These are phyloP conservation scores for Drosophila tani DNA, from an alignment of 1,140 invertebrate species.

Conservation along the genomic window DNA sequence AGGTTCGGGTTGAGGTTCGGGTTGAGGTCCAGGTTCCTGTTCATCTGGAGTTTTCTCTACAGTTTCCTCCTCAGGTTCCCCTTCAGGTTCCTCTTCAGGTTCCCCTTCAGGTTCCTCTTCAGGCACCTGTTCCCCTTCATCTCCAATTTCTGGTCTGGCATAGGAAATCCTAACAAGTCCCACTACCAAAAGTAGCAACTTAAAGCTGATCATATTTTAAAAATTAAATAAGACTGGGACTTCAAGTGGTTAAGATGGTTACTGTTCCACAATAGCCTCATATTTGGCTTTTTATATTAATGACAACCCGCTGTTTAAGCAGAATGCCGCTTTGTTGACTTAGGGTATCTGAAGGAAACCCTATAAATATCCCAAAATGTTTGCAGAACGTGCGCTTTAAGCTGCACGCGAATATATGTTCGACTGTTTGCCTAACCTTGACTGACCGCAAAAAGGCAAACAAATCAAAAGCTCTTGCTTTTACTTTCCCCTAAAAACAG, in stretches of 20 bases:
- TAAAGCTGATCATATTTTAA: conserved; percentile 10
- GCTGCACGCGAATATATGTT: conserved; percentile 19
- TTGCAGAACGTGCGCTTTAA: conserved; percentile 31
- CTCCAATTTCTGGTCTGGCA: background rate
- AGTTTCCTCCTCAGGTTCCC: no score
- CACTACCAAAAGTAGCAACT: conserved; percentile 6
- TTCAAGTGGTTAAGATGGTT: background rate
- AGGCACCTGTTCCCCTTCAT: background rate
- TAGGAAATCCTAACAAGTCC: background rate
- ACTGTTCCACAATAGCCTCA: background rate
- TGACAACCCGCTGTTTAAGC: conserved; percentile 3
- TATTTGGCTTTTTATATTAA: conserved; percentile 17
- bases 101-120: background rate
- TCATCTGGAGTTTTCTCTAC: no score
- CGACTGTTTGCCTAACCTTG: conserved; percentile 28
- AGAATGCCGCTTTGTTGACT: conserved; percentile 7
- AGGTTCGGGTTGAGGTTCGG: background rate
- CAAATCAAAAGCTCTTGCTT: background rate
- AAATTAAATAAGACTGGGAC: background rate
- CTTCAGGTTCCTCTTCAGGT: background rate
- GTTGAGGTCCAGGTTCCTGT: background rate
- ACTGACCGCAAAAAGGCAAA: background rate
- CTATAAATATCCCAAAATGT: conserved; percentile 3
- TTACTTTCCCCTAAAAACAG: conserved; percentile 14
- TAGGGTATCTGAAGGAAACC: background rate